Evolutionary conservation across 2,113 vertebrate genomes (phyloP).

Genomic region (Pogonocichla stellata): DNA sequence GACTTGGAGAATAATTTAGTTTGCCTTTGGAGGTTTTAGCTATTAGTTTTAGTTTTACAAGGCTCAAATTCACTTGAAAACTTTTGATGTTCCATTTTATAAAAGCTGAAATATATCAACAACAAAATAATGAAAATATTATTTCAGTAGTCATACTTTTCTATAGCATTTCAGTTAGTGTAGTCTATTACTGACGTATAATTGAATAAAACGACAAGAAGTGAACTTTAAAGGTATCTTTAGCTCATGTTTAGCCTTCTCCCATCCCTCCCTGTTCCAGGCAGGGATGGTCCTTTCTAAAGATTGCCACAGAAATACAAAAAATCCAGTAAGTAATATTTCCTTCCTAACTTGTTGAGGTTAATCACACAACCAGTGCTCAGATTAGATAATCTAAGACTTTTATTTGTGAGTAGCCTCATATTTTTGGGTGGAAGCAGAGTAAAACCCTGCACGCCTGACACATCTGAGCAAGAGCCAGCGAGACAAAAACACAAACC

Average conservation of each 20-base stretch:
- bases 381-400: background rate
- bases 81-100: background rate
- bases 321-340: background rate
- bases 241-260: background rate
- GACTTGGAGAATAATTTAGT: background rate
- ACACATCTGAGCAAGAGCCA: constrained; percentile 57
- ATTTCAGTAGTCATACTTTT: background rate
- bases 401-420: background rate
- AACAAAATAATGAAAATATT: background rate
- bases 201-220: background rate
- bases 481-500: constrained; percentile 44
- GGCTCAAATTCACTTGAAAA: background rate
- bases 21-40: background rate
- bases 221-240: background rate
- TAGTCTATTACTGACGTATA: background rate
- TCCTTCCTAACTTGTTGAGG: background rate
- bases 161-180: background rate
- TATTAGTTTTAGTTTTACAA: background rate
- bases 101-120: background rate
- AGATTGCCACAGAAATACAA: background rate
- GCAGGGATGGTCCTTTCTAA: background rate
- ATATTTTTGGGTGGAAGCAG: constrained; percentile 3
- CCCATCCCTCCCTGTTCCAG: background rate
- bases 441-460: background rate
- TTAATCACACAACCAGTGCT: background rate